Evolutionary conservation across 2,113 vertebrate genomes (phyloP), one percentile per base, ranked within the genome.

Genomic region (Emydocephalus ijimae): DNA sequence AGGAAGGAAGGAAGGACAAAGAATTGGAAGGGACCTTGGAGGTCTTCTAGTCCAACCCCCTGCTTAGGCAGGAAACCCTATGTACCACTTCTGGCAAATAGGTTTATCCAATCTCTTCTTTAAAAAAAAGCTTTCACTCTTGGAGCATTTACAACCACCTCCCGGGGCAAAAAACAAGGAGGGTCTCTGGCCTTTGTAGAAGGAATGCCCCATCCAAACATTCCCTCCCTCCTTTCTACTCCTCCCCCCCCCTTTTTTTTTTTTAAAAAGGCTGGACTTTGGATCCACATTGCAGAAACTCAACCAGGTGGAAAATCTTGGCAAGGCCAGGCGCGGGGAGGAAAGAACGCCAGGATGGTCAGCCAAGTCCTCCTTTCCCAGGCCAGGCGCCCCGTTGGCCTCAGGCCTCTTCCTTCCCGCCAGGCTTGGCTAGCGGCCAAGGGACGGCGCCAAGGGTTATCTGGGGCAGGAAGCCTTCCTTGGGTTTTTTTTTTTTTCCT

Each of bases 371-470:
- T 95, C 95, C 94, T 94, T 96, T 96, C 96, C 95, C 96, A 96
- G 94, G 92, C 56, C 92, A 45, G 20, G 24, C 18, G 45, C 23
- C 52, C 24, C 5, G 57, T 86, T 87, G 87, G 89, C 59, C 81
- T 1, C 10, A 91, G 95, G 95, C 95, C 93, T 92, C 96, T 95
- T 96, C 95, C 96, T 95, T 95, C 95, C 94, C 93, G 93, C 52
- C 69, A 91, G 88, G 89, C 64, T 91, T 91, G 95, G 95, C 92
- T 0, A 85, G 69, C 88, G 55, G 94, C 96, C 93, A 94, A 50
- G 90, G 94, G 90, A 94, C 61, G 90, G 94, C 95, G 95, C 96
- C 94, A 50, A 93, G 90, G 93, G 93, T 54, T 91, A 90, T 85
- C 20, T n/a, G 10, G 64, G 88, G 74, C 74, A 92, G 95, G 95